phyloP scores from a whole-genome alignment of 2,797 vertebrate genomes.

The Odontamblyopus lacepedii region DNA sequence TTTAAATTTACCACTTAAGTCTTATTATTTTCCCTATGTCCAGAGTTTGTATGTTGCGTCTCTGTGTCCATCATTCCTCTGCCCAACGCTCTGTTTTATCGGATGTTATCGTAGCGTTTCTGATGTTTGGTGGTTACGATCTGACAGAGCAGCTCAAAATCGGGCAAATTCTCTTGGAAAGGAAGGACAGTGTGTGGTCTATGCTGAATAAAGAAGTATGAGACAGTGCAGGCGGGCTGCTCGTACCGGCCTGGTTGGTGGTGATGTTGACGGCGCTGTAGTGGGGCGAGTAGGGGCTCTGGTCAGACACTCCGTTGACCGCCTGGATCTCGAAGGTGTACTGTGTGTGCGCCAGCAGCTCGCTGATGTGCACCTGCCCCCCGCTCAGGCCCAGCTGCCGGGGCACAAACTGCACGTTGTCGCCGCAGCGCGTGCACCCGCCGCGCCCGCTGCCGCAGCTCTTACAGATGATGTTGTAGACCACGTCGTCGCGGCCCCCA shows the following conservation, averaged over 20 bases:
- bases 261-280: conserved; percentile 93
- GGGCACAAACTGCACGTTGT: conserved; percentile 91
- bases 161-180: no score
- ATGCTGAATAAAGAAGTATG: background rate
- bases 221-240: background rate
- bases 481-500: conserved; percentile 89
- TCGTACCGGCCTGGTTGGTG: conserved; percentile 95
- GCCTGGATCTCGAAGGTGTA: conserved; percentile 97
- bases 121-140: no score
- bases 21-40: no score
- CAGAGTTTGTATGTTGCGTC: no score
- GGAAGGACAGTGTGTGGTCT: no score
- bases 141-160: no score
- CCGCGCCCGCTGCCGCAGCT: conserved; percentile 87
- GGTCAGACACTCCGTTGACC: conserved; percentile 92
- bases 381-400: conserved; percentile 91
- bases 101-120: no score
- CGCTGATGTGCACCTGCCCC: conserved; percentile 85
- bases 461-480: conserved; percentile 97
- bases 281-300: conserved; percentile 90
- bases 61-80: no score
- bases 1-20: no score
- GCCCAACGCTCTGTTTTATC: no score
- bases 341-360: conserved; percentile 92
- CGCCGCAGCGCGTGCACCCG: conserved; percentile 90